Evolutionary conservation across 2,797 vertebrate species (phyloP).

Genomic region (Notolepis coatsorum): DNA sequence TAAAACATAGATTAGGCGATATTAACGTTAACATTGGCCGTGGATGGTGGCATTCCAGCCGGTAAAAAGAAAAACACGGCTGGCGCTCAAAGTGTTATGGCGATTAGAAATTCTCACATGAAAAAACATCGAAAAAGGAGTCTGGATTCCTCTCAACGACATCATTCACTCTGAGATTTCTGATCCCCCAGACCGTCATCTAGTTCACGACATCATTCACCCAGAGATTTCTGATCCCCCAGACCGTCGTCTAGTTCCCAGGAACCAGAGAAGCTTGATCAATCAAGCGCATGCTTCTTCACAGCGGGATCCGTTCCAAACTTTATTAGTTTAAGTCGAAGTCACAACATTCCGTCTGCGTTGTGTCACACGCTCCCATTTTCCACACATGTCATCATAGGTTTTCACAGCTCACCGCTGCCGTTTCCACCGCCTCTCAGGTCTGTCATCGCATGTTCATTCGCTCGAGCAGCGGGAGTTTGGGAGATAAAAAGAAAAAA

Average conservation of each 20-base stretch:
- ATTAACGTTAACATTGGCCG: no score
- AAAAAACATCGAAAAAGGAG: no score
- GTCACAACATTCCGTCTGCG: background rate
- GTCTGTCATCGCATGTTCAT: background rate
- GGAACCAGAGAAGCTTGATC: background rate
- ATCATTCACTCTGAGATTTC: background rate
- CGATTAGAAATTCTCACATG: no score
- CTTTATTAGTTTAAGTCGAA: constrained; percentile 7
- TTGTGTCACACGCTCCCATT: constrained; percentile 6
- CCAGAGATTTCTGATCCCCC: background rate
- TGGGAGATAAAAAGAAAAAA: background rate
- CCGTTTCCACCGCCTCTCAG: background rate
- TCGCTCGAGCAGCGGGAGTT: background rate
- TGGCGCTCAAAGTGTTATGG: no score
- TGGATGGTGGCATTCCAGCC: no score
- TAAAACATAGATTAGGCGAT: no score
- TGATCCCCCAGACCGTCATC: no score
- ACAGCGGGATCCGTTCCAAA: background rate
- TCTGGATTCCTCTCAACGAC: no score
- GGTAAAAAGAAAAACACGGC: no score
- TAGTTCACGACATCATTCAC: no score
- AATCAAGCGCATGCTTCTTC: constrained; percentile 7
- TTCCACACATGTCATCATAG: constrained; percentile 9
- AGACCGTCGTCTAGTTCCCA: background rate
- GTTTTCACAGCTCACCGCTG: background rate